A percentile compares a stretch with the other conserved stretches of the same genome.
Evolutionary conservation across 1,140 invertebrate species (phyloP).

Genomic region (Anoplolepis gracilipes): DNA sequence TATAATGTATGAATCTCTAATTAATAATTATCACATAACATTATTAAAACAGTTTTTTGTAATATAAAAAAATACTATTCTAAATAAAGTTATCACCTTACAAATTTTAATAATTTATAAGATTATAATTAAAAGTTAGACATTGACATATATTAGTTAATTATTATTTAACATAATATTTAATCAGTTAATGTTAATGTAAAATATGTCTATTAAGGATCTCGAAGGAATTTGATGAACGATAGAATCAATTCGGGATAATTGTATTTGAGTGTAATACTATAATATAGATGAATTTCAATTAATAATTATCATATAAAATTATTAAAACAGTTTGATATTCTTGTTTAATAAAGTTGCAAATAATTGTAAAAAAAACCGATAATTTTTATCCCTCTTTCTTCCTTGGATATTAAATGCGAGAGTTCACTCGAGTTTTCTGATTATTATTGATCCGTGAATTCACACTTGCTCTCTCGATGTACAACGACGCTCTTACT

Average conservation of each 20-base stretch:
- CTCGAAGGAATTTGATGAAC: neutral
- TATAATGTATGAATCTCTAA: neutral
- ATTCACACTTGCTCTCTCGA: slow-evolving; percentile 18
- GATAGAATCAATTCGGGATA: neutral
- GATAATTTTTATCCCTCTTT: neutral
- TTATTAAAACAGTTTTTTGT: neutral
- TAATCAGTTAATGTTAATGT: neutral
- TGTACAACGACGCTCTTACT: neutral
- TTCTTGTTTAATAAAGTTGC: neutral
- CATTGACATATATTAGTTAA: neutral
- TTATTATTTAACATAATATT: slow-evolving; percentile 7
- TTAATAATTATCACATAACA: neutral
- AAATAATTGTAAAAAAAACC: slow-evolving; percentile 1
- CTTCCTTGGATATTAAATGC: slow-evolving; percentile 18
- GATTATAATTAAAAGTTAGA: no score
- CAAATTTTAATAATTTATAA: no score
- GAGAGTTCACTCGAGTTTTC: slow-evolving; percentile 22
- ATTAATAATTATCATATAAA: neutral
- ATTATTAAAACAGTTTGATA: neutral
- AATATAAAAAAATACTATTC: neutral
- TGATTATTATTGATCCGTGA: slow-evolving; percentile 45
- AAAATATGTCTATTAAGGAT: slow-evolving; percentile 11
- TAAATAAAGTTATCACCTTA: neutral
- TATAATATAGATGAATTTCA: neutral
- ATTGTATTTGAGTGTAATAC: neutral